These are phyloP conservation scores for Bombus ignitus DNA, from an alignment of 1,140 invertebrate species.

Conservation along the genomic window DNA sequence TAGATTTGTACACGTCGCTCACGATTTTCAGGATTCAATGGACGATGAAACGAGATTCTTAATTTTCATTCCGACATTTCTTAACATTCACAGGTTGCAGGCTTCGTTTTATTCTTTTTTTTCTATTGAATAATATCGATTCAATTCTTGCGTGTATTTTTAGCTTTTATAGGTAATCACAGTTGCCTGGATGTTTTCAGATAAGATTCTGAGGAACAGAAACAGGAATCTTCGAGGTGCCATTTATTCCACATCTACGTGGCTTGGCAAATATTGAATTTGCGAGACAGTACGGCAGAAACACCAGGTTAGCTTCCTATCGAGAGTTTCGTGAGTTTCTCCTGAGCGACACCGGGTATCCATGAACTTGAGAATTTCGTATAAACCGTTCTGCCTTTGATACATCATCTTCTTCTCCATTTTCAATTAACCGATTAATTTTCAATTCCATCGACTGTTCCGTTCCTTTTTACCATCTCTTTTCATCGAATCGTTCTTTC, in stretches of 20 bases:
- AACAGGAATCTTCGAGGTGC: background rate
- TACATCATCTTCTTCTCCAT: background rate
- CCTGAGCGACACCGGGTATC: background rate
- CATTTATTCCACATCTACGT: slow-evolving; percentile 32
- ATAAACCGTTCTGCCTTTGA: background rate
- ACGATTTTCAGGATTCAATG: no score
- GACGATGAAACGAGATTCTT: no score
- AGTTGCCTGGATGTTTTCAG: background rate
- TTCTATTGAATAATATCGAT: background rate
- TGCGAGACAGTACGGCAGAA: slow-evolving; percentile 2
- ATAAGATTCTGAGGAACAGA: background rate
- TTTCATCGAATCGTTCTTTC: background rate
- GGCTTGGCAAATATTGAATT: slow-evolving; percentile 44
- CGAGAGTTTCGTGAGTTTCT: background rate
- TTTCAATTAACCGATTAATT: background rate
- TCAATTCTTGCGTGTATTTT: background rate
- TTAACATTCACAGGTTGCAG: no score
- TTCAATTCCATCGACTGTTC: background rate
- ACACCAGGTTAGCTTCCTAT: background rate
- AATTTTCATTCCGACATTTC: no score
- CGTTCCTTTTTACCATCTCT: background rate
- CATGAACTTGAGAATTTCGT: background rate
- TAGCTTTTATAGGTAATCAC: background rate
- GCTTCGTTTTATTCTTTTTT: background rate
- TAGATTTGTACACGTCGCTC: no score